Conservation (phyloP, 2,113 vertebrate genomes). For the Etia nguti region DNA sequence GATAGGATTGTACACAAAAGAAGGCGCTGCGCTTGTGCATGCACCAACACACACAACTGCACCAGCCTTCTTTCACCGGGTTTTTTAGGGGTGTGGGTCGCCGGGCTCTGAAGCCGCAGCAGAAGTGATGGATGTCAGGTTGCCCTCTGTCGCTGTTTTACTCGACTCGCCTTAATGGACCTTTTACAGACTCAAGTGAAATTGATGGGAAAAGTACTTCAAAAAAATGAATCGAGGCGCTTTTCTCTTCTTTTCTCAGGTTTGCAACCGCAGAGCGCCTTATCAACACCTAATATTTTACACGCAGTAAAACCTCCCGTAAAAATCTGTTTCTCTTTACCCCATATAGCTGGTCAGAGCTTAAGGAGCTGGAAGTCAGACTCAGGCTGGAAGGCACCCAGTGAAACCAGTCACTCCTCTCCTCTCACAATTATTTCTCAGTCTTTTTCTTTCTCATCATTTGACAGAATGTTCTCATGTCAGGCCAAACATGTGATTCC, state of each 20-base stretch:
- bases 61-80: constrained; percentile 17
- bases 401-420: constrained; percentile 30
- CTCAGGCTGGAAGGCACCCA: constrained; percentile 21
- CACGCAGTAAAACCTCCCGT: constrained; percentile 39
- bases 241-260: background rate
- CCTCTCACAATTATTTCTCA: constrained; percentile 13
- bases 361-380: background rate
- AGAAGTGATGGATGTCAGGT: constrained; percentile 52
- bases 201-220: constrained; percentile 34
- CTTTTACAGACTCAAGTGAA: constrained; percentile 31
- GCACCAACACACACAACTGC: constrained; percentile 17
- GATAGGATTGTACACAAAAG: constrained; percentile 71
- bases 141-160: constrained; percentile 37
- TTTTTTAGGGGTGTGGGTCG: constrained; percentile 1
- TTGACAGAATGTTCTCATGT: constrained; percentile 57
- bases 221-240: background rate
- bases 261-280: background rate
- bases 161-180: constrained; percentile 36
- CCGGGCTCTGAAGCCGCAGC: constrained; percentile 27
- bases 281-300: constrained; percentile 55
- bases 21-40: constrained; percentile 7
- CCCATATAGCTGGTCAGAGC: background rate
- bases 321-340: constrained; percentile 48
- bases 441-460: constrained; percentile 12
- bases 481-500: constrained; percentile 69